Conservation (phyloP, 2,113 vertebrate species). For the Corythaeola cristata region DNA sequence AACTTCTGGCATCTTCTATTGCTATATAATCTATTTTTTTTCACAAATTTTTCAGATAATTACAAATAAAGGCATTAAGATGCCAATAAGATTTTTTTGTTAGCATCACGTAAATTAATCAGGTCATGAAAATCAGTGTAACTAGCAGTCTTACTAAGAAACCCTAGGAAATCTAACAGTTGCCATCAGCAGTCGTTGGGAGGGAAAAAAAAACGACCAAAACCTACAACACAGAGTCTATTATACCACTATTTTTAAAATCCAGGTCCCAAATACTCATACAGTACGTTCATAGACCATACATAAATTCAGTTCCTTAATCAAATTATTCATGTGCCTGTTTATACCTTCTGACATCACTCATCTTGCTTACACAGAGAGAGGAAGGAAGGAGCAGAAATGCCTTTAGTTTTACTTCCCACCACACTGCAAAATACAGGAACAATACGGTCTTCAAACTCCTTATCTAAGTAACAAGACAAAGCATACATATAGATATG, state of each 20-base stretch:
- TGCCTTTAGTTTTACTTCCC: background rate
- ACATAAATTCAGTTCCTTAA: background rate
- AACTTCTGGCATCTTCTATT: background rate
- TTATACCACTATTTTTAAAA: background rate
- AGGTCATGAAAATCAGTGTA: background rate
- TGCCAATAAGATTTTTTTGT: background rate
- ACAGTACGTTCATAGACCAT: background rate
- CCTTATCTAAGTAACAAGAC: background rate
- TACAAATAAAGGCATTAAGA: background rate
- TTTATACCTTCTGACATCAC: background rate
- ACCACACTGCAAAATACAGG: background rate
- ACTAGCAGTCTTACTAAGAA: background rate
- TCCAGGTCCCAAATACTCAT: background rate
- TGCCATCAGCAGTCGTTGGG: background rate
- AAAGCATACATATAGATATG: fast-evolving
- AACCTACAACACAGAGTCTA: background rate
- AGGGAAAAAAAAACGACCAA: background rate
- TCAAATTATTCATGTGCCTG: background rate
- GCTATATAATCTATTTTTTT: background rate
- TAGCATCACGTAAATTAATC: background rate
- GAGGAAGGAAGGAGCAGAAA: background rate
- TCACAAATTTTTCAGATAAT: background rate
- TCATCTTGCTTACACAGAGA: background rate
- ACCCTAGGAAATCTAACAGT: background rate
- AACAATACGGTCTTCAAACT: background rate